Base-by-base conservation (phyloP, 1,140 invertebrate genomes). In the Trichonephila clavata region DNA sequence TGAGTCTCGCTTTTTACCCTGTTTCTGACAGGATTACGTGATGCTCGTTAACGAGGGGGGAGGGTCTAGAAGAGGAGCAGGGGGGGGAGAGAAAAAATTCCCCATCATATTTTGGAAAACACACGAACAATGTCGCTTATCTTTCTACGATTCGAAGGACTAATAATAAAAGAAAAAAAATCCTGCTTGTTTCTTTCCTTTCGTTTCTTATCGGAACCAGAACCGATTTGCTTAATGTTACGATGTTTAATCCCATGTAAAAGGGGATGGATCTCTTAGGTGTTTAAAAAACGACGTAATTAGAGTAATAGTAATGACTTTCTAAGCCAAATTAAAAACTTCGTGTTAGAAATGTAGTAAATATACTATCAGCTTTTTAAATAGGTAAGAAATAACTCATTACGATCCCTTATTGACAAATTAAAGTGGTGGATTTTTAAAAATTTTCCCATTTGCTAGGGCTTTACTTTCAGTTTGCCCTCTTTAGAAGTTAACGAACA, bases 51-150 rank as follows among this genome's bases (percentile, higher is more conserved):
- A 77, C 71, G 71, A 77, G 24, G 71, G 27, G 18, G 2, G 27
- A 6, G 32, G 32, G 18, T 77, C 16, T 16, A 1, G 27, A 77
- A 24, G 3, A 16, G 5, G 27, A 27, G 24, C 10, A 77, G 4
- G n/a, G n/a, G n/a, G n/a, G n/a, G n/a, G 27, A 39, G 71, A 20
- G 27, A 77, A 18, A 27, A 14, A 77, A 27, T 14, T 18, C 18
- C 18, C 32, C 71, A 39, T 39, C 32, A 18, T 77, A 32, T 77
- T 77, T 77, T 77, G 27, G 71, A 77, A 77, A 77, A 77, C 27
- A 77, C 71, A 77, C 71, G 71, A 77, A 77, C 71, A 77, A 77
- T 77, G 27, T 77, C 71, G 71, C 27, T 77, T 77, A 77, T 77
- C 71, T 14, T 32, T 16, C 32, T 6, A 16, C 18, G 27, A 77